Conservation (phyloP, 2,888 invertebrate species). For the Endomychus coccineus region DNA sequence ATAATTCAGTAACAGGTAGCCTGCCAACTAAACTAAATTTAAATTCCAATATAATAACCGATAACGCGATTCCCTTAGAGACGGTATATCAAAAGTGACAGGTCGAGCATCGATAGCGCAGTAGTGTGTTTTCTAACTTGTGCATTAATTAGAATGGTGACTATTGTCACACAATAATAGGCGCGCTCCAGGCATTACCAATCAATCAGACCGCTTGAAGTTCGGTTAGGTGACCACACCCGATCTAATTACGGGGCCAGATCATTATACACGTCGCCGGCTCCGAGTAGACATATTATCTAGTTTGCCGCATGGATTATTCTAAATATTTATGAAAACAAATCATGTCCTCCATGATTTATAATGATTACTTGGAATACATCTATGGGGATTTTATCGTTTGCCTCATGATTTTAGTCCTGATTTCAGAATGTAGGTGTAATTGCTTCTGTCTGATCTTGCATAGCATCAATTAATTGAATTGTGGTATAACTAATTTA, state of each 20-base stretch:
- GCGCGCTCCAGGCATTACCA: slow-evolving; percentile 23
- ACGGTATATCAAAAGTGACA: too few species aligned
- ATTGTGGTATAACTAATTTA: too few species aligned
- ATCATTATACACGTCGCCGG: slow-evolving; percentile 21
- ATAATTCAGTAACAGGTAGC: not conserved
- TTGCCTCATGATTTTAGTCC: too few species aligned
- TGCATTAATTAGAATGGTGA: slow-evolving; percentile 26
- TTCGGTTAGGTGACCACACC: slow-evolving; percentile 29
- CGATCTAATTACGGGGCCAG: slow-evolving; percentile 29
- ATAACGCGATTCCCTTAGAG: too few species aligned
- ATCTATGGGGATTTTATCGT: too few species aligned
- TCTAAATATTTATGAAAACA: slow-evolving; percentile 5
- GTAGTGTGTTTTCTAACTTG: slow-evolving; percentile 16
- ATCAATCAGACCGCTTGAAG: slow-evolving; percentile 31
- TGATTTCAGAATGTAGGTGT: too few species aligned
- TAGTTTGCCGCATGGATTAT: slow-evolving; percentile 11
- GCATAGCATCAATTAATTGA: too few species aligned
- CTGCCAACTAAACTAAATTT: not conserved
- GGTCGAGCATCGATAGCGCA: too few species aligned
- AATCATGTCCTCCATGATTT: not conserved
- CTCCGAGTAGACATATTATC: slow-evolving; percentile 18
- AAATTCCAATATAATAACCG: too few species aligned
- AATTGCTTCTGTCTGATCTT: too few species aligned
- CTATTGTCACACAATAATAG: slow-evolving; percentile 31
- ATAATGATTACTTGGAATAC: too few species aligned